Percentiles rank a stretch among this genome's conserved stretches.
Evolutionary conservation across 2,113 vertebrate genomes (phyloP).

Genomic region (Sinocyclocheilus anophthalmus): DNA sequence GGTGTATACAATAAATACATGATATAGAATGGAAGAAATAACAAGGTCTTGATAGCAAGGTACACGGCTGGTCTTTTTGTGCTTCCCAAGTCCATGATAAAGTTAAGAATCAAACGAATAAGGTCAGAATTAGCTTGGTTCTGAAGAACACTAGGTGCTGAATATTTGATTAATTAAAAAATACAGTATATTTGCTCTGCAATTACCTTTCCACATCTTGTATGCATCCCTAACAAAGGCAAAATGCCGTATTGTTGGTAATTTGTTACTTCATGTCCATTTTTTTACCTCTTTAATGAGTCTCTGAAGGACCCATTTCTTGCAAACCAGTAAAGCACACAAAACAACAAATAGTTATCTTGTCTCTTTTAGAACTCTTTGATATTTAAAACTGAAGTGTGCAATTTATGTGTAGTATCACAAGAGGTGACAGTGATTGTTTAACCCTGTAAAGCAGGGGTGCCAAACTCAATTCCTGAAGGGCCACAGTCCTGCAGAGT

Average conservation of each 20-base stretch:
- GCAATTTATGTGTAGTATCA: not conserved
- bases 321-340: not conserved
- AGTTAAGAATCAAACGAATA: not conserved
- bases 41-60: not conserved
- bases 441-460: not conserved
- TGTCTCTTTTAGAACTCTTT: not conserved
- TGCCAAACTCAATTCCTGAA: not conserved
- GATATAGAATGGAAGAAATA: not conserved
- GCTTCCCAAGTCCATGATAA: not conserved
- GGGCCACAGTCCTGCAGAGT: not conserved
- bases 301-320: not conserved
- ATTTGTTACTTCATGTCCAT: not conserved
- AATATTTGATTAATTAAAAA: constrained; percentile 1
- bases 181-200: not conserved
- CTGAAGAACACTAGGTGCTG: not conserved
- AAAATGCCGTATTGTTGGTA: constrained; percentile 14
- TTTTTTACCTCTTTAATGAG: not conserved
- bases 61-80: not conserved
- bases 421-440: not conserved
- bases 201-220: not conserved
- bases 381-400: not conserved
- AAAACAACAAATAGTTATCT: not conserved
- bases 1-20: not conserved
- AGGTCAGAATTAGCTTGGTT: not conserved
- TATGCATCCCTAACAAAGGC: not conserved